Conservation (phyloP, 2,888 invertebrate genomes). For the Lagria hirta region DNA sequence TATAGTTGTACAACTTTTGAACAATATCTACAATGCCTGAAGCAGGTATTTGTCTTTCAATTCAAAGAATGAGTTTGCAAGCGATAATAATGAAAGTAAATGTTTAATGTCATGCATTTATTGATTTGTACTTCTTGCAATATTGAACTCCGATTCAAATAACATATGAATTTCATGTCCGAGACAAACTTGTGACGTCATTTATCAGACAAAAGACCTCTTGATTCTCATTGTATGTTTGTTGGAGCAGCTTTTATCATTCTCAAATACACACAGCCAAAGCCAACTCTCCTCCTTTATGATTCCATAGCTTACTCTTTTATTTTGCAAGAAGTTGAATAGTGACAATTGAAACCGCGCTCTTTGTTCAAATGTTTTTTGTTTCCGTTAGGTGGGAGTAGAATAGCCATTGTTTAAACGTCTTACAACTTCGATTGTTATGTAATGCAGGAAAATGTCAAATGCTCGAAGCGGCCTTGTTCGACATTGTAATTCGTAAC, state of each 20-base stretch:
- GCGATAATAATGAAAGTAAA: too few species aligned
- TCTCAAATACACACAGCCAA: conserved; percentile 47
- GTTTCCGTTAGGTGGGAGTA: conserved; percentile 50
- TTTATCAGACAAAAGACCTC: conserved; percentile 50
- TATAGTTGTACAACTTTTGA: too few species aligned
- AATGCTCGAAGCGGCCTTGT: conserved; percentile 41
- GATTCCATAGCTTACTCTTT: conserved; percentile 48
- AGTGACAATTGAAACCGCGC: conserved; percentile 52
- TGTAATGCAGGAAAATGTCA: conserved; percentile 48
- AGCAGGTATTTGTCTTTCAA: too few species aligned
- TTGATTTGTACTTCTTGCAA: conserved; percentile 26
- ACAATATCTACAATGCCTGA: too few species aligned
- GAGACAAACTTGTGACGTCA: conserved; percentile 45
- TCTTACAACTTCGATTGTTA: conserved; percentile 50
- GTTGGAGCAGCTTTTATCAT: conserved; percentile 51
- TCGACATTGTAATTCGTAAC: conserved; percentile 25
- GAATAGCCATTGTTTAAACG: conserved; percentile 51
- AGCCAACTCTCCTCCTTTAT: conserved; percentile 43
- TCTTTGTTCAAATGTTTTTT: conserved; percentile 50
- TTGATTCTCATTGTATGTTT: conserved; percentile 51
- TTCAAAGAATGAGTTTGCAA: too few species aligned
- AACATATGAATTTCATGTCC: conserved; percentile 43
- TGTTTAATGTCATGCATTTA: background rate
- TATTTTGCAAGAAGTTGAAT: conserved; percentile 50
- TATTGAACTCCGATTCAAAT: too few species aligned